A percentile compares a stretch with the other conserved stretches of the same genome.
Evolutionary conservation across 2,113 vertebrate genomes (phyloP).

Genomic region (Microtus ochrogaster): DNA sequence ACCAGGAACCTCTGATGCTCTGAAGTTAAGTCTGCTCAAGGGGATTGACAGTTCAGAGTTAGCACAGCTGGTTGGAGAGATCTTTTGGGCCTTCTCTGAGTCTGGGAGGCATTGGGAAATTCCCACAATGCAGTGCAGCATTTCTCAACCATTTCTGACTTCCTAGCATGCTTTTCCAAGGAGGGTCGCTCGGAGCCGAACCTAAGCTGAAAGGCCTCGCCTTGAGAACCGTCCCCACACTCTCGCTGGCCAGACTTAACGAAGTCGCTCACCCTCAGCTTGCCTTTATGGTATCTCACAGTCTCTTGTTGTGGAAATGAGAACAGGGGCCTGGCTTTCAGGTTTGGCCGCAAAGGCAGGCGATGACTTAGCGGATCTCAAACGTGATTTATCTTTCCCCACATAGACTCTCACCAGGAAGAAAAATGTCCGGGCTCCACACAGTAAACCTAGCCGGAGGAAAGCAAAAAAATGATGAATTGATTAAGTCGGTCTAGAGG

Average conservation of each 20-base stretch:
- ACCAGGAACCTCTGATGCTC: not conserved
- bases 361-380: not conserved
- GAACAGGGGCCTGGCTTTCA: not conserved
- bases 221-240: not conserved
- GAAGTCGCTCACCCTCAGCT: fast-evolving
- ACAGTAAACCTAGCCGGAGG: fast-evolving
- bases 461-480: not conserved
- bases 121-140: not conserved
- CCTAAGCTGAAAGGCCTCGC: fast-evolving
- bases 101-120: not conserved
- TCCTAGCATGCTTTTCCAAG: not conserved
- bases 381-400: not conserved
- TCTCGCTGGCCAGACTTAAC: not conserved
- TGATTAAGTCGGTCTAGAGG: not conserved
- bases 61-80: too few relatives aligned
- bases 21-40: not conserved
- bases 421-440: not conserved
- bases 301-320: fast-evolving
- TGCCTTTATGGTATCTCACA: not conserved
- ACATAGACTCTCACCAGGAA: not conserved
- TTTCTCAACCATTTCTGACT: not conserved
- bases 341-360: not conserved
- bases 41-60: fast-evolving
- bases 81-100: not conserved
- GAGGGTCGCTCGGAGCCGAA: fast-evolving